These are phyloP conservation scores for Alviniconcha strummeri DNA, from an alignment of 2,888 invertebrate genomes.

Conservation along the genomic window DNA sequence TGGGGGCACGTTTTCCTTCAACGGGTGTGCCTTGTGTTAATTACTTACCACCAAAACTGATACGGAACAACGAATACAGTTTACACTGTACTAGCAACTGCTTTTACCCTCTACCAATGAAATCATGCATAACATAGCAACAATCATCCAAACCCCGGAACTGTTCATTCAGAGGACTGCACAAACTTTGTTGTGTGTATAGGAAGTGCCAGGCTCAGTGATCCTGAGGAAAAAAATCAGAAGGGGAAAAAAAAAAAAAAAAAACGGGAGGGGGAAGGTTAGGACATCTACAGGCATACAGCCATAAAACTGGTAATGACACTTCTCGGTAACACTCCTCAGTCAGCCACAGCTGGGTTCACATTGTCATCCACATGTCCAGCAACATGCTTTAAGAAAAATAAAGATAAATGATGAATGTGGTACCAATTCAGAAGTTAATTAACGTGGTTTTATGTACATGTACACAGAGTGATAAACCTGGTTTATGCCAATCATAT, in stretches of 20 bases:
- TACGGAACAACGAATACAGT: too few species aligned
- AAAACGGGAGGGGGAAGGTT: not conserved
- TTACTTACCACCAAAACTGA: too few species aligned
- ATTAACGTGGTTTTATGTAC: too few species aligned
- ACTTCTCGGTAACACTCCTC: not conserved
- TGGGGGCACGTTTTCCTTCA: too few species aligned
- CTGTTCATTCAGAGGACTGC: not conserved
- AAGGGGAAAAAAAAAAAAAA: not conserved
- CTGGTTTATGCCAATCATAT: too few species aligned
- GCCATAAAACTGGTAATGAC: not conserved
- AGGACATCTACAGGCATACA: not conserved
- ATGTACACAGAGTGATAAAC: too few species aligned
- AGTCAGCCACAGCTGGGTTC: not conserved
- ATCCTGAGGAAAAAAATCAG: slow-evolving; percentile 1
- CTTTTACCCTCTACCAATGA: too few species aligned
- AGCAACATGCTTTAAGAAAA: not conserved
- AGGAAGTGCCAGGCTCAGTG: slow-evolving; percentile 19
- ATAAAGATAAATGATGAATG: not conserved
- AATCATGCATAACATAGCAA: too few species aligned
- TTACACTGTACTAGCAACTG: too few species aligned
- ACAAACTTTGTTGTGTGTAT: not conserved
- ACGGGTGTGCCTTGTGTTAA: too few species aligned
- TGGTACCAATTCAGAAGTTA: too few species aligned
- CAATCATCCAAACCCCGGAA: too few species aligned
- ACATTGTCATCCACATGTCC: not conserved